phyloP scores from a whole-genome alignment of 2,113 vertebrate species.

The Neogale vison region DNA sequence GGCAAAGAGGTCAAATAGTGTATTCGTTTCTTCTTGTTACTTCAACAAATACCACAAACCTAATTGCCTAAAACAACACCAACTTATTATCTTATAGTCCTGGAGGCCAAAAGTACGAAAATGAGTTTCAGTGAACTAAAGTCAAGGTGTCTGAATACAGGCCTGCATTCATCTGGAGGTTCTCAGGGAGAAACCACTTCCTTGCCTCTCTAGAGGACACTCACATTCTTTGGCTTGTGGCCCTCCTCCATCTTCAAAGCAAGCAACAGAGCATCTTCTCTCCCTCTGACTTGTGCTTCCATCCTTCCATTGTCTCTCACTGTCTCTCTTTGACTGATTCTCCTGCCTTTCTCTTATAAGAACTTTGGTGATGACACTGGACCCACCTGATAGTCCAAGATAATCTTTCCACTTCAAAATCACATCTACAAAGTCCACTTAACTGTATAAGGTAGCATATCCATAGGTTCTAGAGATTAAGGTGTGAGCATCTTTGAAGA shows the following conservation, averaged over 20 bases:
- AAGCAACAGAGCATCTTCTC: not conserved
- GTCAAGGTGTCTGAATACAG: not conserved
- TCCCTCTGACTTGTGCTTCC: constrained; percentile 1
- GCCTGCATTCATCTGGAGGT: not conserved
- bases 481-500: not conserved
- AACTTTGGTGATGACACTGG: not conserved
- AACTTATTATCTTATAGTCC: not conserved
- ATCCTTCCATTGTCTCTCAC: not conserved
- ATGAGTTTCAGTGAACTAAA: constrained; percentile 6
- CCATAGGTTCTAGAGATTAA: not conserved
- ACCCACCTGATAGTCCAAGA: not conserved
- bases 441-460: not conserved
- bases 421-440: not conserved
- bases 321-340: not conserved
- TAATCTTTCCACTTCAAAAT: not conserved
- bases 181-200: not conserved
- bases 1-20: not conserved
- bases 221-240: not conserved
- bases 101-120: not conserved
- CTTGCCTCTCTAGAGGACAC: not conserved
- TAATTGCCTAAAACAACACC: not conserved
- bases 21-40: not conserved
- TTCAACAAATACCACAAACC: not conserved
- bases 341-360: not conserved
- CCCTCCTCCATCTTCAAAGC: constrained; percentile 3